Conservation (phyloP, 2,888 invertebrate genomes). For the Nemotelus nigrinus region DNA sequence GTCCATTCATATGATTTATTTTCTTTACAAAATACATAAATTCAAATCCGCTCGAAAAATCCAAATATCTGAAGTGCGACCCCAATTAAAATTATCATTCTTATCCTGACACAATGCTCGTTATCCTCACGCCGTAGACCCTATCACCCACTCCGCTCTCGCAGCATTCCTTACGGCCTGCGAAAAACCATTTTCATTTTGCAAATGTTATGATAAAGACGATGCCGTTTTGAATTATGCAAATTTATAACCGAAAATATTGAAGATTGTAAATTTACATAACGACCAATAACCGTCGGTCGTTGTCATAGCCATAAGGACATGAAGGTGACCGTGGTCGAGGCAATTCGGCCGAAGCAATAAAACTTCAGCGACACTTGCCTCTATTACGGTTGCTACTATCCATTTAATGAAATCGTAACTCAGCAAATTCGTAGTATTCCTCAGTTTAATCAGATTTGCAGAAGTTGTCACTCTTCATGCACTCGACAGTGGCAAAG, state of each 20-base stretch:
- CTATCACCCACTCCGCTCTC: not conserved
- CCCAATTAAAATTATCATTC: conserved; percentile 40
- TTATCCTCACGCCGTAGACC: not conserved
- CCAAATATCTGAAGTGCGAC: conserved; percentile 15
- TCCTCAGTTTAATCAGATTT: conserved; percentile 31
- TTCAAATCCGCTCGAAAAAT: conserved; percentile 5
- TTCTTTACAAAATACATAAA: not conserved
- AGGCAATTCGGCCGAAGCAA: not conserved
- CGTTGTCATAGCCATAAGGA: not conserved
- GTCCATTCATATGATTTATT: not conserved
- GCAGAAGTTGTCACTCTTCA: not conserved
- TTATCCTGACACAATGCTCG: not conserved
- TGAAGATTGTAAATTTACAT: conserved; percentile 47
- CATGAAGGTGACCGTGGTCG: not conserved
- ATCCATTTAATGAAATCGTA: conserved; percentile 33
- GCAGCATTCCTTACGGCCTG: not conserved
- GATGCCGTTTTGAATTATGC: conserved; percentile 40
- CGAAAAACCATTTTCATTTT: not conserved
- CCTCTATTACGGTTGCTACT: not conserved
- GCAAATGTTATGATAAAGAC: conserved; percentile 27
- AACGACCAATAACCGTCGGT: conserved; percentile 45
- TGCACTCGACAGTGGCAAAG: not conserved
- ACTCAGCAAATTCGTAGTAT: not conserved
- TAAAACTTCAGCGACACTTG: not conserved
- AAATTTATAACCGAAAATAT: conserved; percentile 46